Percentiles rank a stretch among this genome's conserved stretches.
phyloP scores from a whole-genome alignment of 2,888 invertebrate species.

The Latrodectus hesperus region DNA sequence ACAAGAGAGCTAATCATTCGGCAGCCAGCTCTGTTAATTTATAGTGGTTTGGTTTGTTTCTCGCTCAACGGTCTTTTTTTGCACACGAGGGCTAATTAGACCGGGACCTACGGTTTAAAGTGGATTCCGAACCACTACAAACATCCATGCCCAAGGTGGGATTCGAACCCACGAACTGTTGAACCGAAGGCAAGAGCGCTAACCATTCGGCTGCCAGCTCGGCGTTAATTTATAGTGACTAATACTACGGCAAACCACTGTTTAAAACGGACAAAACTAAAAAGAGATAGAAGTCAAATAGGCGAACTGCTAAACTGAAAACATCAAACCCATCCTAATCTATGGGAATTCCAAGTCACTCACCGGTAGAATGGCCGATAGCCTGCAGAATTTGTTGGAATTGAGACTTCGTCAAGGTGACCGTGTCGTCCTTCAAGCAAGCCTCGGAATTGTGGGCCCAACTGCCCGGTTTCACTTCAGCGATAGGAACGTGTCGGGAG shows the following conservation, averaged over 20 bases:
- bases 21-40: no score
- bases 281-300: not conserved
- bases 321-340: not conserved
- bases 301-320: not conserved
- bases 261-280: not conserved
- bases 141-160: no score
- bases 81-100: no score
- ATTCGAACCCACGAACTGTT: not conserved
- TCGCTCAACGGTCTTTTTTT: no score
- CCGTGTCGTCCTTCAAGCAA: conserved; percentile 43
- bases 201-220: not conserved
- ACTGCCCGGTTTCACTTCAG: conserved; percentile 60
- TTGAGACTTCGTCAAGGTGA: conserved; percentile 61
- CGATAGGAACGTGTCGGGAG: conserved; percentile 51
- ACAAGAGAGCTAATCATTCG: not conserved
- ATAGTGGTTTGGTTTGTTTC: no score
- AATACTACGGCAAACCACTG: not conserved
- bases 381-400: conserved; percentile 61
- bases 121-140: no score
- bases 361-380: conserved; percentile 53
- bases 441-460: conserved; percentile 33
- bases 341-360: not conserved
- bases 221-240: no score
- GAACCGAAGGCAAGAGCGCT: not conserved
- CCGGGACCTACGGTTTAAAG: no score